Percentiles rank a stretch among this genome's conserved stretches.
Conservation (phyloP, 2,797 vertebrate species). For the Ara ararauna region DNA sequence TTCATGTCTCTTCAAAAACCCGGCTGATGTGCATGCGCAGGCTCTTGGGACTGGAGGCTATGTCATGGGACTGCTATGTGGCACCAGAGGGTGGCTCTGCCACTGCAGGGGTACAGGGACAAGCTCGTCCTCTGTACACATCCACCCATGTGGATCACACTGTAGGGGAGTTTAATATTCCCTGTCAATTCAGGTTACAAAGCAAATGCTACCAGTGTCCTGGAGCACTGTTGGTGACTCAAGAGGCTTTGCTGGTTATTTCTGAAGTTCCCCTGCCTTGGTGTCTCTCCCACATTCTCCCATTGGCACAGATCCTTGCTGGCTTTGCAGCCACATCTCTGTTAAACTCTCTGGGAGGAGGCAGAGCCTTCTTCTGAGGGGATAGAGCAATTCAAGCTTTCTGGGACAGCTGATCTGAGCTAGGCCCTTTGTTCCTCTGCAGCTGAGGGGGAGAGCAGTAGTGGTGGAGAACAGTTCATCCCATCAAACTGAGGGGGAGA, state of each 20-base stretch:
- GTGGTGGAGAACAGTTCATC: not conserved
- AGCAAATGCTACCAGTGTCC: not conserved
- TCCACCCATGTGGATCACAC: not conserved
- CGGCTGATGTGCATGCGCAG: not conserved
- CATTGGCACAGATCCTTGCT: not conserved
- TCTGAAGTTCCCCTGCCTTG: not conserved
- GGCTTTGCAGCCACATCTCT: not conserved
- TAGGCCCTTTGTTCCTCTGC: not conserved
- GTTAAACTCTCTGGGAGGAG: not conserved
- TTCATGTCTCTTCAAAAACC: not conserved
- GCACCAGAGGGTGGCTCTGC: not conserved
- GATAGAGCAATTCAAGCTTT: not conserved
- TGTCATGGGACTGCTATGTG: not conserved
- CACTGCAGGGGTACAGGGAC: not conserved
- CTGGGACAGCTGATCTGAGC: not conserved
- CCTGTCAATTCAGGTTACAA: not conserved
- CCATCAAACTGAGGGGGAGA: not conserved
- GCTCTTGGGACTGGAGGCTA: not conserved
- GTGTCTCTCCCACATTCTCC: not conserved
- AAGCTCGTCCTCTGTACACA: not conserved
- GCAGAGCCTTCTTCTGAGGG: not conserved
- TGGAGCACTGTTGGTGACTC: not conserved
- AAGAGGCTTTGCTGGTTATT: not conserved
- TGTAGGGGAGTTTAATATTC: not conserved
- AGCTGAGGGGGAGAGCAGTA: not conserved